phyloP scores from a whole-genome alignment of 2,797 vertebrate genomes.

The Peromyscus aztecus region DNA sequence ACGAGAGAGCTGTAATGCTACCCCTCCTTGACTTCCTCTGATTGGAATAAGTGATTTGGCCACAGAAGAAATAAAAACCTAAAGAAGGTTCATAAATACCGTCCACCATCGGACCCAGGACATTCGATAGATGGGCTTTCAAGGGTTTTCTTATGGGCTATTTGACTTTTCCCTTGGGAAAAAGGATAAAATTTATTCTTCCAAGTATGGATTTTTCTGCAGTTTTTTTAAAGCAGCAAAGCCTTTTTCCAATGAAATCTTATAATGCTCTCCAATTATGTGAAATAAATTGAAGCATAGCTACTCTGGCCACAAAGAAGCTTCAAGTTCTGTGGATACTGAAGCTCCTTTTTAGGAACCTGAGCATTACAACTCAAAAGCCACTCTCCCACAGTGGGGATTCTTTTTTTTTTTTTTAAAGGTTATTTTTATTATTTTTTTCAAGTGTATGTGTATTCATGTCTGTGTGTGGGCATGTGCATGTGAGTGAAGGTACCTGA shows the following conservation, averaged over 20 bases:
- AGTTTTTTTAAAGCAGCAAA: background rate
- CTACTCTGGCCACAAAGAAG: background rate
- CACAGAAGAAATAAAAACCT: conserved; percentile 40
- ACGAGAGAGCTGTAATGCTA: background rate
- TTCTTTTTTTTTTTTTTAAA: background rate
- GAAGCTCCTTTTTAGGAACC: background rate
- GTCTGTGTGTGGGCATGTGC: background rate
- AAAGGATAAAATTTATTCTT: conserved; percentile 29
- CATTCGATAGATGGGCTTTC: conserved; percentile 11
- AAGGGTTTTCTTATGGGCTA: background rate
- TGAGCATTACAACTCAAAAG: background rate
- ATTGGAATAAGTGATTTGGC: conserved; percentile 26
- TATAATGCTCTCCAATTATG: background rate
- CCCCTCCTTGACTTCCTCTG: background rate
- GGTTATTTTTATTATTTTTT: background rate
- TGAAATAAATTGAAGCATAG: background rate
- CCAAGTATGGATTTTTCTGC: background rate
- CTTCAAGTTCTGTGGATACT: background rate
- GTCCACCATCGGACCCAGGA: background rate
- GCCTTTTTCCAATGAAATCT: background rate
- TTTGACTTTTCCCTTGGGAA: conserved; percentile 27
- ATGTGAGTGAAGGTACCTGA: background rate
- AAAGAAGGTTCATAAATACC: background rate
- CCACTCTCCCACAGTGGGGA: background rate
- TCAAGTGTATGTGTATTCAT: background rate